These are phyloP conservation scores for Lathronympha strigana DNA, from an alignment of 2,888 invertebrate species.

Conservation along the genomic window DNA sequence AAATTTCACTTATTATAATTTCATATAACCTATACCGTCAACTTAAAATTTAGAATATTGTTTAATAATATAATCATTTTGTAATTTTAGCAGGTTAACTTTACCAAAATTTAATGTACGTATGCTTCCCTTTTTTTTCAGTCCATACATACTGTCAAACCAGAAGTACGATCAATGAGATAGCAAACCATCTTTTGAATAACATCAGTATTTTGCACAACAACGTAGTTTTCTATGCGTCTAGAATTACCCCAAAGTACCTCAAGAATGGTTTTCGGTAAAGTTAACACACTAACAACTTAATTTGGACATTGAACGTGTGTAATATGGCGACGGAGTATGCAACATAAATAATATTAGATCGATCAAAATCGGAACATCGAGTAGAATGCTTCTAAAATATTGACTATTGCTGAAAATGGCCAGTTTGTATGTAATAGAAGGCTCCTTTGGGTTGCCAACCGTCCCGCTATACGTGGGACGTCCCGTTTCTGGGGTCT, in stretches of 20 bases:
- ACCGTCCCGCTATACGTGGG: too few species aligned
- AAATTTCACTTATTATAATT: constrained; percentile 38
- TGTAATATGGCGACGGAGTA: constrained; percentile 22
- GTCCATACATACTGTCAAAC: too few species aligned
- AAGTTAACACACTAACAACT: background rate
- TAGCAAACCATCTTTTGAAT: background rate
- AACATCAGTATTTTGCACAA: background rate
- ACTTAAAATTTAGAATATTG: constrained; percentile 36
- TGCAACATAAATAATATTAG: constrained; percentile 6
- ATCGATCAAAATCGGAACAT: background rate
- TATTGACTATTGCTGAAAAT: background rate
- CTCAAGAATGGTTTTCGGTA: background rate
- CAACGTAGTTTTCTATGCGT: background rate
- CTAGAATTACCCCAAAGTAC: background rate
- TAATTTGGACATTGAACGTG: constrained; percentile 12
- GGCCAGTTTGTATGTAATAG: background rate
- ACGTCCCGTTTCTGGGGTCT: too few species aligned
- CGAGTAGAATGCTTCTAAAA: constrained; percentile 8
- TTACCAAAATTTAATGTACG: background rate
- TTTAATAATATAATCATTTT: constrained; percentile 3
- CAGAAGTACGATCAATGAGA: too few species aligned
- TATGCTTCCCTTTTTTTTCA: too few species aligned
- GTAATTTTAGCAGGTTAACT: constrained; percentile 6
- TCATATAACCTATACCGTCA: constrained; percentile 27
- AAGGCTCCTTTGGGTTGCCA: too few species aligned